These are phyloP conservation scores for Malaclemys terrapin DNA, from an alignment of 2,113 vertebrate species.

Conservation along the genomic window DNA sequence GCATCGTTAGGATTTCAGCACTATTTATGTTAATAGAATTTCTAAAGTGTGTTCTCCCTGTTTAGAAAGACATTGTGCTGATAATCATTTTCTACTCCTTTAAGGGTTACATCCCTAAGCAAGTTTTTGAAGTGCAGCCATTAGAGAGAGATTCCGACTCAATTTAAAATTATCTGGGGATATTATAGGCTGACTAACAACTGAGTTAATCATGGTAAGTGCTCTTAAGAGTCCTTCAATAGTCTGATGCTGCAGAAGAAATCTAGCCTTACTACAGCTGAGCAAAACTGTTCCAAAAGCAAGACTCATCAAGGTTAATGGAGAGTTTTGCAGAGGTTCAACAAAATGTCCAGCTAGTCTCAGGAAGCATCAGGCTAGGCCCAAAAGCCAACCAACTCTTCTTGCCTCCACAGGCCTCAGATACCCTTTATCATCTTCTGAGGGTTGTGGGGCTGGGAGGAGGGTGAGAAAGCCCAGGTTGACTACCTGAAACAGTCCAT, in stretches of 20 bases:
- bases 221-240: not conserved
- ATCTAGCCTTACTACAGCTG: not conserved
- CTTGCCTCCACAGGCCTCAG: not conserved
- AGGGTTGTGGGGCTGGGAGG: not conserved
- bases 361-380: not conserved
- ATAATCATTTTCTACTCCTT: not conserved
- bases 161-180: not conserved
- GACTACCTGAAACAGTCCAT: not conserved
- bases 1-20: not conserved
- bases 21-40: not conserved
- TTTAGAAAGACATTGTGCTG: not conserved
- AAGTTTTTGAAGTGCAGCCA: not conserved
- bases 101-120: not conserved
- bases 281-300: not conserved
- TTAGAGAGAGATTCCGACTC: not conserved
- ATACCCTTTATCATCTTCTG: not conserved
- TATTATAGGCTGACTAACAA: not conserved
- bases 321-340: not conserved
- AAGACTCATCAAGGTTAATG: not conserved
- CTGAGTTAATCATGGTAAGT: not conserved
- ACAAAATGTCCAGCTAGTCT: not conserved
- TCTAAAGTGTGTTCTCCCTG: not conserved
- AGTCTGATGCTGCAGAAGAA: not conserved
- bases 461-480: not conserved
- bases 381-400: not conserved